Evolutionary conservation across 2,113 vertebrate species (phyloP), one percentile per base, ranked within the genome.

Genomic region (Python bivittatus): DNA sequence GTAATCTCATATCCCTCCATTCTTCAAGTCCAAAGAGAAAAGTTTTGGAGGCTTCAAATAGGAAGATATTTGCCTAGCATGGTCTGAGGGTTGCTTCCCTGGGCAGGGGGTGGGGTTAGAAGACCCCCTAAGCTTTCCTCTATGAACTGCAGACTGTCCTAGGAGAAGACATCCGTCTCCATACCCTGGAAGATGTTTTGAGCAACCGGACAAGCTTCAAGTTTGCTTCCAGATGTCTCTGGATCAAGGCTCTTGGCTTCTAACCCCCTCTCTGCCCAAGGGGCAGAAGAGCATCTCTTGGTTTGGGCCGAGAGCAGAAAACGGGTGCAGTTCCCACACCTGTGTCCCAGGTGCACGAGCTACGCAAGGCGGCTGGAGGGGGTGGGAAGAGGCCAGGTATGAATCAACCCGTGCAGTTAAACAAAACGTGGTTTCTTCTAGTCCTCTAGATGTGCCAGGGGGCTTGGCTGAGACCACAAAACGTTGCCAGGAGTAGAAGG

Each of bases 1-100:
- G 29, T 13, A 6, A 96, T 94, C 97, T 97, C 95, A 96, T 3
- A 48, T 72, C 27, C 96, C 38, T 94, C 97, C 97, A 97, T 98
- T 96, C 96, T 95, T 97, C 96, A 97, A 97, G 97, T 95, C 90
- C 13, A 0, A 95, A 95, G 95, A 97, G 97, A 97, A 97, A 64
- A 96, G 87, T 33, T n/a, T 88, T 90, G 53, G 90, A 92, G 96
- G 95, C 95, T 92, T 96, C 96, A 94, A 13, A 2, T 5, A 68
- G n/a, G 61, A 13, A 68, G 29, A 68, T 4, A 15, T 1, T 33
- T 27, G 7, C 10, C 4, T 48, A 6, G 48, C 4, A 48, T 48
- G 48, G 48, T 2, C 48, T 48, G 25, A 10, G 25, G 60, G 25
- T 27, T 61, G 9, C 60, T 27, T 7, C 60, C 25, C 61, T 64